Evolutionary conservation across 2,797 vertebrate species (phyloP), one percentile per base, ranked within the genome.

Genomic region (Uromys caudimaculatus): DNA sequence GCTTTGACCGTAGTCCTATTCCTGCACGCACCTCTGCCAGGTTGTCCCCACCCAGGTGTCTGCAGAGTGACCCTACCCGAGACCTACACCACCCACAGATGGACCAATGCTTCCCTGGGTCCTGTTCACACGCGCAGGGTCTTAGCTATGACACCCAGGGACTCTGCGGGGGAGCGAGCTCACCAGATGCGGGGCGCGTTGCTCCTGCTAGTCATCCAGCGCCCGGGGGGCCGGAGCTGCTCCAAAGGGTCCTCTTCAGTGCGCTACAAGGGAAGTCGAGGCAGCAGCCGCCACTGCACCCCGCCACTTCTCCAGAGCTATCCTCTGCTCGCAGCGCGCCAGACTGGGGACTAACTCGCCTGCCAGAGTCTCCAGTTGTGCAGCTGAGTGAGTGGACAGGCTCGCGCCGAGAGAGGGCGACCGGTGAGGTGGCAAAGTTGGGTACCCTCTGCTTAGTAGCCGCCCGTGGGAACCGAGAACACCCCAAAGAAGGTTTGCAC

Each of bases 101-200:
- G 29, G 11, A 8, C 67, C 29, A 27, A 41, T 24, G 78, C 92
- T 24, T 32, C 64, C 81, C 89, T 47, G 56, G 0, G 69, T 86
- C 81, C 83, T 38, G 32, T 64, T 54, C 35, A 24, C 81, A 54
- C 6, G 38, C 62, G 47, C 88, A 23, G 38, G 35, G 21, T 71
- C 77, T 86, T 6, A 9, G 67, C 58, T 90, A n/a, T 27, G 44
- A 52, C 2, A 77, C 75, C 23, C 54, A 23, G 38, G 73, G 19
- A 67, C n/a, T 0, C 52, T 7, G 54, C 14, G 12, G 58, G 76
- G 60, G 82, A 54, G 77, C 38, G 27, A 27, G 52, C 97, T 98
- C 96, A 98, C 97, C 97, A 87, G 97, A 89, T 94, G 92, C 23
- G 23, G 64, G 92, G 84, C 85, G 89, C 91, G 71, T 79, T 93